Evolutionary conservation across 2,113 vertebrate genomes (phyloP).

Genomic region (Dolichallabes microphthalmus): DNA sequence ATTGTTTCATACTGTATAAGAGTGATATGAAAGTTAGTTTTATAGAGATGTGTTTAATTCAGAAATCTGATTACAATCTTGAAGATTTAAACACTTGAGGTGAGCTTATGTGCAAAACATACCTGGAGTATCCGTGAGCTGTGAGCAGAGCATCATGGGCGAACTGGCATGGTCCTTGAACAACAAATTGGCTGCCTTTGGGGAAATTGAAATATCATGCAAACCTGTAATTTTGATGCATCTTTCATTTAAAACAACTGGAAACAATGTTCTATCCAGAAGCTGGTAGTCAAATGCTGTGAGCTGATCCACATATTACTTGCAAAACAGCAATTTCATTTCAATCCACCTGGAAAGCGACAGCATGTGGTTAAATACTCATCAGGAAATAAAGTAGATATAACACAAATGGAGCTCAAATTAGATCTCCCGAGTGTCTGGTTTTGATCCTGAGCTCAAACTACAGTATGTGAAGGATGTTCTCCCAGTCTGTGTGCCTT

Average conservation of each 20-base stretch:
- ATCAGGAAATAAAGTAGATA: not conserved
- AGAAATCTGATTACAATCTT: not conserved
- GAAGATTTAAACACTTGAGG: not conserved
- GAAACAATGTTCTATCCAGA: not conserved
- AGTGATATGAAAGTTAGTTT: not conserved
- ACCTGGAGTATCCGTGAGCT: not conserved
- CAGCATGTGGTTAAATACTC: not conserved
- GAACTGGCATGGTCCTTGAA: not conserved
- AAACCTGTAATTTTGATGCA: not conserved
- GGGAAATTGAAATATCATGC: not conserved
- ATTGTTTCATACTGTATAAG: not conserved
- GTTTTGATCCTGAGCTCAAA: not conserved
- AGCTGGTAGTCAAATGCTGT: not conserved
- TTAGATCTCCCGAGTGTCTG: not conserved
- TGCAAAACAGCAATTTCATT: not conserved
- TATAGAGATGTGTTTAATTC: not conserved
- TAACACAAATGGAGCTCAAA: not conserved
- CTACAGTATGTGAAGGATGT: not conserved
- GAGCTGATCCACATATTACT: not conserved
- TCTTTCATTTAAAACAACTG: not conserved
- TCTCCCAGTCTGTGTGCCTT: not conserved
- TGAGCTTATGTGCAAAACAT: not conserved
- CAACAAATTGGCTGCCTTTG: not conserved
- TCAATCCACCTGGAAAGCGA: not conserved
- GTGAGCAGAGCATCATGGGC: not conserved